Evolutionary conservation across 2,888 invertebrate genomes (phyloP), one percentile per base, ranked within the genome.

Genomic region (Lathronympha strigana): DNA sequence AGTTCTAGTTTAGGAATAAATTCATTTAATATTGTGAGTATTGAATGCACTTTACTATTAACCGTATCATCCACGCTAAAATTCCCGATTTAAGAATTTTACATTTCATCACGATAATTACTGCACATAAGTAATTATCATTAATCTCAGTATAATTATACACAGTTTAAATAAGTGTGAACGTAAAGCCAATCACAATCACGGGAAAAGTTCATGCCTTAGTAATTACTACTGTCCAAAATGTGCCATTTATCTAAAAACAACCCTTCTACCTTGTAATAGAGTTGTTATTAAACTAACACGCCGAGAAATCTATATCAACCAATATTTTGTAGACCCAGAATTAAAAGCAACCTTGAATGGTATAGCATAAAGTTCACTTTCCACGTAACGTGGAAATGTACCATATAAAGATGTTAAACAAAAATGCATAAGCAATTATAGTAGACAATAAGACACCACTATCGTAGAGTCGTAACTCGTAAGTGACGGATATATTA

Each of bases 391-490:
- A 19, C 4, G 3, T 21, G 8, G 8, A 28, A 6, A 2, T 9
- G 5, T 25, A 55, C 17, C 17, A 40, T 6, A 55, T 28, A n/a
- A 11, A 40, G 17, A 17, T 40, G 28, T 17, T 17, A 55, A 55
- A 6, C 0, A 28, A 11, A 25, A 17, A 55, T 3, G 40, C 25
- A 40, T 55, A 28, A 55, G 54, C 40, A 55, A 55, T 40, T 55
- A 55, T 25, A 40, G 38, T 15, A 25, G 13, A 55, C 40, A 55
- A 28, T 55, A 55, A 38, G 54, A 55, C 54, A 55, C 23, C 23
- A 19, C 15, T 25, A 17, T 11, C 9, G 6, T 17, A 55, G 13
- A 9, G 13, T 0, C 17, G 9, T 40, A 40, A 55, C 4, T 13
- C 6, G 40, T 38, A 54, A 28, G 28, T 8, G 5, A 28, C 1